Evolutionary conservation across 2,888 invertebrate species (phyloP).

Genomic region (Heliconius sara): DNA sequence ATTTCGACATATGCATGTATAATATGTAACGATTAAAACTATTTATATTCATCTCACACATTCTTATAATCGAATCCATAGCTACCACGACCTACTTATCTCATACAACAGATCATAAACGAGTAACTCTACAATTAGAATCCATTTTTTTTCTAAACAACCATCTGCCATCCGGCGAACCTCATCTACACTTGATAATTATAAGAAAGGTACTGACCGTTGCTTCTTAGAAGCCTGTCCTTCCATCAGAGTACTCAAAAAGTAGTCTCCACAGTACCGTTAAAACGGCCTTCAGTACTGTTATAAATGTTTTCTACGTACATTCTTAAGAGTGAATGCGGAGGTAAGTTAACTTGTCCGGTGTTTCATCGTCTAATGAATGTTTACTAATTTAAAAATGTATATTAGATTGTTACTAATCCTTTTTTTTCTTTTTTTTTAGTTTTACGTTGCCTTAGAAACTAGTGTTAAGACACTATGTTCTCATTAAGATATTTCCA

Average conservation of each 20-base stretch:
- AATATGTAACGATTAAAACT: no score
- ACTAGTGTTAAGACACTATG: background rate
- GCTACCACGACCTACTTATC: background rate
- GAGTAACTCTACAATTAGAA: background rate
- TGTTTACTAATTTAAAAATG: background rate
- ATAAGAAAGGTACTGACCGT: conserved; percentile 53
- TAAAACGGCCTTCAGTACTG: conserved; percentile 51
- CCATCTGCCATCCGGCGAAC: conserved; percentile 42
- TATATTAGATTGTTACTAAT: background rate
- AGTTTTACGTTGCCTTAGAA: no score
- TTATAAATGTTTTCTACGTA: conserved; percentile 37
- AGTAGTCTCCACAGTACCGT: conserved; percentile 51
- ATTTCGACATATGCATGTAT: no score
- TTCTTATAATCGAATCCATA: background rate
- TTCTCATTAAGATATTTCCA: background rate
- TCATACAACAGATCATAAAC: background rate
- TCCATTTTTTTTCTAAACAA: conserved; percentile 32
- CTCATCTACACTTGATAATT: conserved; percentile 45
- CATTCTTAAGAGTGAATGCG: conserved; percentile 35
- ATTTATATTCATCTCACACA: background rate
- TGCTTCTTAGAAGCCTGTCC: conserved; percentile 53
- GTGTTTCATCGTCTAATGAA: background rate
- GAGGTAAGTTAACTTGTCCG: conserved; percentile 19
- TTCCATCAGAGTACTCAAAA: conserved; percentile 51
- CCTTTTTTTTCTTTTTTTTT: background rate